Base-by-base conservation (phyloP, 2,888 invertebrate genomes). In the Unio delphinus region DNA sequence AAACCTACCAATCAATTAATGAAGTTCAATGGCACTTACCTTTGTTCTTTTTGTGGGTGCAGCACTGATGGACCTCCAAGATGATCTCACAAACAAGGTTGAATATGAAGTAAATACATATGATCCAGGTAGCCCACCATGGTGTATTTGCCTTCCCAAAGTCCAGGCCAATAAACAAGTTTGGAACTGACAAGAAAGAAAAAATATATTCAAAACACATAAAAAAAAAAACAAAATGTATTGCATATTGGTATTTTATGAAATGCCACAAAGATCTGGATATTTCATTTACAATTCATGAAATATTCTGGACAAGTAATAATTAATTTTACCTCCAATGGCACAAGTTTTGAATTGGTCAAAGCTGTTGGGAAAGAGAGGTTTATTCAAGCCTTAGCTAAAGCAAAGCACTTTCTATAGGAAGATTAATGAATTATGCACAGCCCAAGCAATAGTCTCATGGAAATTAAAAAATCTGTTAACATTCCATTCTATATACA, bases 81-180 rank as follows among this genome's bases (percentile, higher is more conserved):
- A 96, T 92, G 60, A 98, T 90, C 90, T 98, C 98, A 88, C 95
- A 93, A 70, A 95, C 88, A 63, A 97, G 94, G 89, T 98, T 96
- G 91, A 97, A 95, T 5, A 94, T 94, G 20, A 98, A 96, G 90
- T 94, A 98, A 11, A 94, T 95, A 5, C 95, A 95, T 78, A 98
- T 90, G 73, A 98, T 94, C 93, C 94, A 97, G 79, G 95, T 94
- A 86, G 94, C 93, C 94, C 95, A 96, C 68, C 93, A 92, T 0
- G 97, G 96, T 61, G 97, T 91, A 85, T 95, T 94, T 6, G 96
- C 95, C 90, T 96, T 96, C 79, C 93, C 93, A 75, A 98, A 92
- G 86, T 94, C 94, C 34, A 96, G 94, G 59, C 98, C 96, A 87
- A 97, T 94, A 93, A 98, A 98, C 84, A 98, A 95, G 65, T 96